Conservation (phyloP, 2,113 vertebrate genomes). For the Pangasianodon gigas region DNA sequence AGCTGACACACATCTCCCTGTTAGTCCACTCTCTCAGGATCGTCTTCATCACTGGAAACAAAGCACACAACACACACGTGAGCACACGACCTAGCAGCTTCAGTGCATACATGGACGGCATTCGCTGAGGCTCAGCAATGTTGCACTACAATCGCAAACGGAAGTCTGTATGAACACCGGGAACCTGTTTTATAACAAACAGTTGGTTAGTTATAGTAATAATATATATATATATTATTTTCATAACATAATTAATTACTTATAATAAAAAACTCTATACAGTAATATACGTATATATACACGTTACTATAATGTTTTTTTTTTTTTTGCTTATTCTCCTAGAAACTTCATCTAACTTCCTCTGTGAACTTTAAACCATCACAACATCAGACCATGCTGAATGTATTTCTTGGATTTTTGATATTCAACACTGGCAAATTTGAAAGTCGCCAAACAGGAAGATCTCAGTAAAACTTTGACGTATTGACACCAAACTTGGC, state of each 20-base stretch:
- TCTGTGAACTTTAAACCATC: background rate
- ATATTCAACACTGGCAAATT: background rate
- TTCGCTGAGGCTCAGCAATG: background rate
- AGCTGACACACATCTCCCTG: constrained; percentile 61
- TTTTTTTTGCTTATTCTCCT: background rate
- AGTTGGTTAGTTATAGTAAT: background rate
- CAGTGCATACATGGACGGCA: background rate
- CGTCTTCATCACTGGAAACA: constrained; percentile 76
- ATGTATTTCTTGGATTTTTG: background rate
- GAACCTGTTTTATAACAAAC: background rate
- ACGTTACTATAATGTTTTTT: too few species aligned
- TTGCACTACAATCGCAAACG: background rate
- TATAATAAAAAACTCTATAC: too few species aligned
- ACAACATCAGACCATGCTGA: background rate
- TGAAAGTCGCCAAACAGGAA: background rate
- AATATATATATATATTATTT: background rate
- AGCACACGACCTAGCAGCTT: background rate
- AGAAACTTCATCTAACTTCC: background rate
- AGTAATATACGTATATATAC: too few species aligned
- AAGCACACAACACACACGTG: constrained; percentile 66
- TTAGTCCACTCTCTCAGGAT: constrained; percentile 59
- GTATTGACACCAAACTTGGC: background rate
- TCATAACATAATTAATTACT: background rate
- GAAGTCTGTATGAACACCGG: background rate
- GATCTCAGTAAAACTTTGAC: background rate